Evolutionary conservation across 2,888 invertebrate species (phyloP).

Genomic region (Exephanes ischioxanthus): DNA sequence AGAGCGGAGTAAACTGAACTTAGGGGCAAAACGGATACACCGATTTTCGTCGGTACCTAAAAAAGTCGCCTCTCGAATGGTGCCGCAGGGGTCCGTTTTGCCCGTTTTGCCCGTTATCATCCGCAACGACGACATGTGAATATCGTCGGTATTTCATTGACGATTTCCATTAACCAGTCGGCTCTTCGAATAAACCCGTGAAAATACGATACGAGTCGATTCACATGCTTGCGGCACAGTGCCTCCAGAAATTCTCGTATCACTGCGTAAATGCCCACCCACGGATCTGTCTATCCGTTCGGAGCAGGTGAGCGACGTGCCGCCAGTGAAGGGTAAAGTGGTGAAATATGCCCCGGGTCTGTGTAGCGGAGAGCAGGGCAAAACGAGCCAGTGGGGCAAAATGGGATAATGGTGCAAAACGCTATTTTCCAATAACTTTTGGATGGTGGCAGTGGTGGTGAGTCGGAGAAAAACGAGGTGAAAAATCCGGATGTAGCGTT

Average conservation of each 20-base stretch:
- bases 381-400: too few relatives aligned
- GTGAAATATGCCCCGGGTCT: too few relatives aligned
- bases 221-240: conserved; percentile 5
- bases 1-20: too few relatives aligned
- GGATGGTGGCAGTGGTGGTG: too few relatives aligned
- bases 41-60: too few relatives aligned
- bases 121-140: background rate
- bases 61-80: background rate
- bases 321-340: background rate
- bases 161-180: background rate
- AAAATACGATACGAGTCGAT: background rate
- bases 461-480: too few relatives aligned
- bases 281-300: conserved; percentile 15
- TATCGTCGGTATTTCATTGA: background rate
- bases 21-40: too few relatives aligned
- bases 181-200: background rate
- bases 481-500: too few relatives aligned
- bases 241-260: conserved; percentile 8
- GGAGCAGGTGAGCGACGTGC: background rate
- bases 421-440: too few relatives aligned
- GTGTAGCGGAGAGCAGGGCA: too few relatives aligned
- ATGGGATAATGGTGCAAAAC: too few relatives aligned
- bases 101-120: background rate
- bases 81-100: background rate
- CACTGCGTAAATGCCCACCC: conserved; percentile 33